These are phyloP conservation scores for Caenorhabditis doughertyi DNA, from an alignment of 2,888 invertebrate genomes.

Conservation along the genomic window DNA sequence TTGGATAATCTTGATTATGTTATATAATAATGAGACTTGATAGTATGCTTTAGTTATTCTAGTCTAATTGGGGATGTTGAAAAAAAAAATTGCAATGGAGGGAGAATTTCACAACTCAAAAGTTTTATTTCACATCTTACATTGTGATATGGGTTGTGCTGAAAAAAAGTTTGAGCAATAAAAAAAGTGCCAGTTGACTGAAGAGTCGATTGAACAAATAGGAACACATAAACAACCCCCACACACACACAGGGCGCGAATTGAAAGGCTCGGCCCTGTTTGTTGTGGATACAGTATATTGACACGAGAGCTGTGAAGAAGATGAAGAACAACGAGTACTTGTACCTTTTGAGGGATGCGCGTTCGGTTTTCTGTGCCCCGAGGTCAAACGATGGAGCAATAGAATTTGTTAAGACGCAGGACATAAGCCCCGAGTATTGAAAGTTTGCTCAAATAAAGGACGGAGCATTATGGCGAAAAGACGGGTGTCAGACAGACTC, in stretches of 20 bases:
- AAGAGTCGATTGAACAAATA: conserved; percentile 63
- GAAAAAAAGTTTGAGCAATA: conserved; percentile 7
- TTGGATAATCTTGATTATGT: too few relatives aligned
- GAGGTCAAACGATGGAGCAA: conserved; percentile 14
- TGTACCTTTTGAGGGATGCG: conserved; percentile 50
- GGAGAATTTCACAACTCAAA: too few relatives aligned
- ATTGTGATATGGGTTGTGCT: neutral
- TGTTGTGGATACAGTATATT: conserved; percentile 66
- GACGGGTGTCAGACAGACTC: conserved; percentile 24
- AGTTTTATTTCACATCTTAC: too few relatives aligned
- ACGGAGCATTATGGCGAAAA: conserved; percentile 37
- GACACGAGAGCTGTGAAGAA: conserved; percentile 65
- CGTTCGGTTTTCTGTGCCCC: conserved; percentile 5
- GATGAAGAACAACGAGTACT: conserved; percentile 65
- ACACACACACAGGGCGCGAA: conserved; percentile 31
- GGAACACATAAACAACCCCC: conserved; percentile 52
- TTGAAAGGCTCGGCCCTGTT: conserved; percentile 54
- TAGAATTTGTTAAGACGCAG: conserved; percentile 22
- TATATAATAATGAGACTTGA: too few relatives aligned
- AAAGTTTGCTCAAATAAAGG: conserved; percentile 46
- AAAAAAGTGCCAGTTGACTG: conserved; percentile 32
- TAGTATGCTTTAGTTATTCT: too few relatives aligned
- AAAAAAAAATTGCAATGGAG: too few relatives aligned
- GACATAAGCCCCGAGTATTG: conserved; percentile 28
- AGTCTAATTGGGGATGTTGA: neutral